These are phyloP conservation scores for Pangasius djambal DNA, from an alignment of 2,797 vertebrate species.

Conservation along the genomic window DNA sequence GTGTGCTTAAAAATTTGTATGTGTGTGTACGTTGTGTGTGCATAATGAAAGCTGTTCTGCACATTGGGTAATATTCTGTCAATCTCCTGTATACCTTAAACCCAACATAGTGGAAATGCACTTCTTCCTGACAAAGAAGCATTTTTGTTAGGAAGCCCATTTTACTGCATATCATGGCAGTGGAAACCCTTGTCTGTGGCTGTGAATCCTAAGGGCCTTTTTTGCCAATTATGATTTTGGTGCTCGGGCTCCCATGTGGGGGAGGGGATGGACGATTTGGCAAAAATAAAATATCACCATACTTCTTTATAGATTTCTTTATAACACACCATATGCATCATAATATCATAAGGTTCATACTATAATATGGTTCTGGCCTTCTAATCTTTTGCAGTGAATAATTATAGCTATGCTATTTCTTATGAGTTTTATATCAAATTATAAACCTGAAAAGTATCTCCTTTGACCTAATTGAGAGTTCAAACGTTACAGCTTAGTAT, in stretches of 20 bases:
- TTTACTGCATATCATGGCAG: not conserved
- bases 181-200: not conserved
- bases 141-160: not conserved
- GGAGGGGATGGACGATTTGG: not conserved
- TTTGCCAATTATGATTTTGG: not conserved
- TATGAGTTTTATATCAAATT: not conserved
- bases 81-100: not conserved
- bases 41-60: slow-evolving; percentile 3
- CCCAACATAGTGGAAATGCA: not conserved
- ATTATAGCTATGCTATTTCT: not conserved
- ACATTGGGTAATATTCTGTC: not conserved
- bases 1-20: not conserved
- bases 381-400: not conserved
- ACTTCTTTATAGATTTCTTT: not conserved
- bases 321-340: not conserved
- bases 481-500: not conserved
- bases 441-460: not conserved
- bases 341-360: not conserved
- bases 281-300: not conserved
- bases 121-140: not conserved
- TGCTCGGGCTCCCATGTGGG: not conserved
- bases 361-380: not conserved
- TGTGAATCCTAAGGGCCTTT: not conserved
- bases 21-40: not conserved
- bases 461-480: not conserved